These are phyloP conservation scores for Laspeyria flexula DNA, from an alignment of 2,888 invertebrate genomes.

Conservation along the genomic window DNA sequence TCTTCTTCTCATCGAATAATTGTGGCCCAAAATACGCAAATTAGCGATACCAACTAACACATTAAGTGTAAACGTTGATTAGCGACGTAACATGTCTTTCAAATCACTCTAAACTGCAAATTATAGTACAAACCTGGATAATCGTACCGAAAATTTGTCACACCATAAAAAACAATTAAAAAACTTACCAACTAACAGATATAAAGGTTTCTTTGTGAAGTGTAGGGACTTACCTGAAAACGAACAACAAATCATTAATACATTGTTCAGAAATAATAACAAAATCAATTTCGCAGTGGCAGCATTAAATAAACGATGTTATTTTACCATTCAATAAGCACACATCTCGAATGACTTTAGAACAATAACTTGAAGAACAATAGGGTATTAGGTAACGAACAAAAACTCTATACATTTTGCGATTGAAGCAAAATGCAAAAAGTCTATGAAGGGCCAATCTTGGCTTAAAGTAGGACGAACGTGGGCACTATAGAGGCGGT, in stretches of 20 bases:
- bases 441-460: slow-evolving; percentile 62
- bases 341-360: slow-evolving; percentile 45
- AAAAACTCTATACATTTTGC: slow-evolving; percentile 45
- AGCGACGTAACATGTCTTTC: too few relatives aligned
- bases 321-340: slow-evolving; percentile 42
- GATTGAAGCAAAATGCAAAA: slow-evolving; percentile 49
- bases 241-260: slow-evolving; percentile 28
- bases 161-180: not conserved
- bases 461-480: slow-evolving; percentile 58
- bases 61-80: too few relatives aligned
- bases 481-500: slow-evolving; percentile 66
- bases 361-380: slow-evolving; percentile 58
- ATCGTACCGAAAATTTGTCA: too few relatives aligned
- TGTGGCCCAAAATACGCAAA: too few relatives aligned
- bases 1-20: too few relatives aligned
- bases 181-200: slow-evolving; percentile 6
- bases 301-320: slow-evolving; percentile 26
- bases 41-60: too few relatives aligned
- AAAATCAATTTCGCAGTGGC: slow-evolving; percentile 4
- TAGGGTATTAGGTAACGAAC: slow-evolving; percentile 39
- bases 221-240: slow-evolving; percentile 47
- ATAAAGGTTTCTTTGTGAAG: not conserved
- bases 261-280: slow-evolving; percentile 10
- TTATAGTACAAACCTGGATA: too few relatives aligned
- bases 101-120: too few relatives aligned